Percentiles rank a stretch among this genome's conserved stretches.
These are phyloP conservation scores for Hemithea aestivaria DNA, from an alignment of 2,888 invertebrate genomes.

Conservation along the genomic window DNA sequence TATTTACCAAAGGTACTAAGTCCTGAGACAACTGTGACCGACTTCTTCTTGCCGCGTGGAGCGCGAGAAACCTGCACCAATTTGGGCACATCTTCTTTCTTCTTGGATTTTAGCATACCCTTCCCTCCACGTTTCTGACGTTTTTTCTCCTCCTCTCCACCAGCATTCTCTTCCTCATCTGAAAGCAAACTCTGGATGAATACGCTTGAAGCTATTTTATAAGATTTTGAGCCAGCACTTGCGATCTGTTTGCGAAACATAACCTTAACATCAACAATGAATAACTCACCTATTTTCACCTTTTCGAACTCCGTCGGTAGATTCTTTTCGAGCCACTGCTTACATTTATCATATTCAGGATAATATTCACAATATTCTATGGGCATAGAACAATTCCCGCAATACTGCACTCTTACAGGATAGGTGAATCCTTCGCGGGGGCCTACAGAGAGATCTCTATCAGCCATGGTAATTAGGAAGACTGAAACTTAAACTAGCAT, in stretches of 20 bases:
- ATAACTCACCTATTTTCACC: slow-evolving; percentile 83
- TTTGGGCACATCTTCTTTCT: slow-evolving; percentile 94
- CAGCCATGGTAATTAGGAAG: slow-evolving; percentile 65
- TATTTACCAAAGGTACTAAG: slow-evolving; percentile 92
- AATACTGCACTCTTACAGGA: slow-evolving; percentile 91
- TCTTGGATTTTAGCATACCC: slow-evolving; percentile 96
- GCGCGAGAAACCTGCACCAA: slow-evolving; percentile 91
- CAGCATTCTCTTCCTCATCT: slow-evolving; percentile 84
- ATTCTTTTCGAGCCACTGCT: slow-evolving; percentile 96
- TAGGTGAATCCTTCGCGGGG: slow-evolving; percentile 87
- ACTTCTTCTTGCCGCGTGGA: slow-evolving; percentile 98
- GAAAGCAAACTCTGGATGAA: slow-evolving; percentile 21
- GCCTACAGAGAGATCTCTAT: slow-evolving; percentile 80
- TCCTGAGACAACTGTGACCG: slow-evolving; percentile 97
- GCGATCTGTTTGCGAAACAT: slow-evolving; percentile 12
- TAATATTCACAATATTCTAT: slow-evolving; percentile 99
- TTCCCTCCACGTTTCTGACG: slow-evolving; percentile 98
- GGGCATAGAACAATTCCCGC: slow-evolving; percentile 97
- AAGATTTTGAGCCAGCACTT: no score
- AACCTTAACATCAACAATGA: slow-evolving; percentile 25
- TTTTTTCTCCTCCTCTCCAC: slow-evolving; percentile 95
- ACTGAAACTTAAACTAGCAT: slow-evolving; percentile 31
- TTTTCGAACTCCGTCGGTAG: slow-evolving; percentile 96
- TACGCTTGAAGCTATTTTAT: no score
- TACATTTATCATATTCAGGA: slow-evolving; percentile 98